phyloP scores from a whole-genome alignment of 2,797 vertebrate genomes.

The Halcyon leucocephala region DNA sequence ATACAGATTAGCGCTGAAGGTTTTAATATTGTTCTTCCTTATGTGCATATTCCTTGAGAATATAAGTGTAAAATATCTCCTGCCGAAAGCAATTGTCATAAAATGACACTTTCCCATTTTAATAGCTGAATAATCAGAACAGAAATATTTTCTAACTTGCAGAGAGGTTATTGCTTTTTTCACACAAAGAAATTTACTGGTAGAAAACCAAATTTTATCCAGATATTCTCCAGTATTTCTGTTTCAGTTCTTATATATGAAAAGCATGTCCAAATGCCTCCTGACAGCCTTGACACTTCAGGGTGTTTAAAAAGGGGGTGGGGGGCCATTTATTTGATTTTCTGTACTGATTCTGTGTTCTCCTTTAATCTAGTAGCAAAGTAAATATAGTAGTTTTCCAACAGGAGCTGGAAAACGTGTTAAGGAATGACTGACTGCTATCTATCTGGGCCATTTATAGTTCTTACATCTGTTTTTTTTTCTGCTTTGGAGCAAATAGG shows the following conservation, averaged over 20 bases:
- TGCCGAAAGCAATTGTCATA: slow-evolving; percentile 72
- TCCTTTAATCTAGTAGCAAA: slow-evolving; percentile 24
- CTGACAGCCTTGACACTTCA: slow-evolving; percentile 51
- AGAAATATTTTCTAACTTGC: slow-evolving; percentile 65
- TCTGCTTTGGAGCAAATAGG: background rate
- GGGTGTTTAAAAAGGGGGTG: background rate
- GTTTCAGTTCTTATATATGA: slow-evolving; percentile 24
- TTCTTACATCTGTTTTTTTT: background rate
- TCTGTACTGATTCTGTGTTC: slow-evolving; percentile 21
- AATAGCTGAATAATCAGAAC: slow-evolving; percentile 74
- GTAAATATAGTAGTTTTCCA: background rate
- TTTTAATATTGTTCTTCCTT: slow-evolving; percentile 81
- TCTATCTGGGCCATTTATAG: background rate
- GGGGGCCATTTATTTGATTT: background rate
- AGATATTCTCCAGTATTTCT: background rate
- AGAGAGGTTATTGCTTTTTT: slow-evolving; percentile 70
- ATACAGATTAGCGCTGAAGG: slow-evolving; percentile 80
- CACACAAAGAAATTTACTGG: slow-evolving; percentile 52
- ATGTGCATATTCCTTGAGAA: slow-evolving; percentile 70
- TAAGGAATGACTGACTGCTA: background rate
- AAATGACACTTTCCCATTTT: slow-evolving; percentile 71
- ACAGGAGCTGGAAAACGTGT: background rate
- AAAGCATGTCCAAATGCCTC: slow-evolving; percentile 41
- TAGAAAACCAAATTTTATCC: slow-evolving; percentile 39
- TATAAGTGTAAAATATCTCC: slow-evolving; percentile 71